These are phyloP conservation scores for Desmophyllum pertusum DNA, from an alignment of 92 coral and sea anemone species.

Conservation along the genomic window DNA sequence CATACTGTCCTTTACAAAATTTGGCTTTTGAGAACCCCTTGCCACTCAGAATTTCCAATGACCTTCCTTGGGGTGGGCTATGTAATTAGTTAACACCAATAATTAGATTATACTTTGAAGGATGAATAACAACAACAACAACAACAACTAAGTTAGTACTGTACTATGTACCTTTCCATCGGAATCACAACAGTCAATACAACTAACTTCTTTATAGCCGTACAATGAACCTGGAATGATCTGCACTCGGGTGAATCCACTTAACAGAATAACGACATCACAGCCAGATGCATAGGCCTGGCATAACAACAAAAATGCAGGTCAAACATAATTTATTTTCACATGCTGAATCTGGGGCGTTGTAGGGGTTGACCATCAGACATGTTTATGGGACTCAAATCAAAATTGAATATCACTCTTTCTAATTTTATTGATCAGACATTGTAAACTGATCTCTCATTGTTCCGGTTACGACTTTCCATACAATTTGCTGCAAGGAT, in stretches of 20 bases:
- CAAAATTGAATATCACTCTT: not conserved
- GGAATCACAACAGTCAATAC: slow-evolving; percentile 91
- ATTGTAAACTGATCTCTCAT: too few species aligned
- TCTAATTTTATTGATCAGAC: too few species aligned
- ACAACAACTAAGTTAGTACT: not conserved
- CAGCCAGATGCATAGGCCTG: slow-evolving; percentile 99
- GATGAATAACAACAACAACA: not conserved
- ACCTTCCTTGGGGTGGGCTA: too few species aligned
- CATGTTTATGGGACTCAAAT: not conserved
- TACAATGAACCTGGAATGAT: slow-evolving; percentile 93
- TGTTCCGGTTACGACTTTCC: too few species aligned
- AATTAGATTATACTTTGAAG: not conserved
- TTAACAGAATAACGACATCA: slow-evolving; percentile 93
- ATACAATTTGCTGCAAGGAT: too few species aligned
- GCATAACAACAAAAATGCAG: not conserved
- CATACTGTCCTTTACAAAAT: too few species aligned
- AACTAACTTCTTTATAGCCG: slow-evolving; percentile 96
- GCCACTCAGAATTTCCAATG: too few species aligned
- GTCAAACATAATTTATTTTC: not conserved
- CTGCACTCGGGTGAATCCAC: slow-evolving; percentile 94
- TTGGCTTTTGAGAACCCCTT: too few species aligned
- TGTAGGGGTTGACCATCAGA: too few species aligned
- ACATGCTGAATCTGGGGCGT: too few species aligned
- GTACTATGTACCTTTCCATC: slow-evolving; percentile 88
- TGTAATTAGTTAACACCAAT: too few species aligned